A percentile compares a stretch with the other conserved stretches of the same genome.
Evolutionary conservation across 2,888 invertebrate genomes (phyloP).

Genomic region (Parascotia fuliginaria): DNA sequence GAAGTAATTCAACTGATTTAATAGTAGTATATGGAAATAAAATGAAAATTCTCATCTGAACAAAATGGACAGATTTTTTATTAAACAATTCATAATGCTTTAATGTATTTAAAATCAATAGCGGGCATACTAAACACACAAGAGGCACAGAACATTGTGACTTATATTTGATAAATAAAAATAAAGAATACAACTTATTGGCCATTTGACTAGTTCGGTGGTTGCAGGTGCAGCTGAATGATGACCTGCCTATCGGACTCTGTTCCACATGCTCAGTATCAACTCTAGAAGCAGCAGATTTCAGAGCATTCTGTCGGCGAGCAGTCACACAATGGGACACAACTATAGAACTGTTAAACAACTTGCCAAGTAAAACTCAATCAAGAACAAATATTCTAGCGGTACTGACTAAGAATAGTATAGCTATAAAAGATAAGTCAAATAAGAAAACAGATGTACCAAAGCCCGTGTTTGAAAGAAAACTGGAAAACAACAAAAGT

Average conservation of each 20-base stretch:
- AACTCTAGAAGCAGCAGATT: slow-evolving; percentile 63
- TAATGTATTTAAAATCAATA: too few relatives aligned
- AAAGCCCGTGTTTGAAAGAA: slow-evolving; percentile 7
- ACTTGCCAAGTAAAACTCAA: slow-evolving; percentile 42
- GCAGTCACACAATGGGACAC: slow-evolving; percentile 59
- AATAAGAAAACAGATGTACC: slow-evolving; percentile 1
- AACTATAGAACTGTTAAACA: slow-evolving; percentile 53
- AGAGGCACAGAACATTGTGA: neutral
- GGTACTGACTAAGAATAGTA: slow-evolving; percentile 50
- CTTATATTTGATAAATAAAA: neutral
- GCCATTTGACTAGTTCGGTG: slow-evolving; percentile 70
- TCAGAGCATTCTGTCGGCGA: slow-evolving; percentile 60
- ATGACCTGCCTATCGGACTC: slow-evolving; percentile 67
- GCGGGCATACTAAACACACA: too few relatives aligned
- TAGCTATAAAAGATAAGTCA: slow-evolving; percentile 46
- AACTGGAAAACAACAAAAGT: slow-evolving; percentile 26
- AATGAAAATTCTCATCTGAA: too few relatives aligned
- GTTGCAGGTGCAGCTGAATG: slow-evolving; percentile 73
- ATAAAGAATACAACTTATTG: slow-evolving; percentile 48
- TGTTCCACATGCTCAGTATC: slow-evolving; percentile 64
- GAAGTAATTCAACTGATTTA: too few relatives aligned
- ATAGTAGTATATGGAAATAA: too few relatives aligned
- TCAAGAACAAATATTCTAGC: slow-evolving; percentile 46
- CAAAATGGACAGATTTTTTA: too few relatives aligned
- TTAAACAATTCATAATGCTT: too few relatives aligned